Percentiles rank a stretch among this genome's conserved stretches.
Conservation (phyloP, 2,888 invertebrate genomes). For the Hypomecis punctinalis region DNA sequence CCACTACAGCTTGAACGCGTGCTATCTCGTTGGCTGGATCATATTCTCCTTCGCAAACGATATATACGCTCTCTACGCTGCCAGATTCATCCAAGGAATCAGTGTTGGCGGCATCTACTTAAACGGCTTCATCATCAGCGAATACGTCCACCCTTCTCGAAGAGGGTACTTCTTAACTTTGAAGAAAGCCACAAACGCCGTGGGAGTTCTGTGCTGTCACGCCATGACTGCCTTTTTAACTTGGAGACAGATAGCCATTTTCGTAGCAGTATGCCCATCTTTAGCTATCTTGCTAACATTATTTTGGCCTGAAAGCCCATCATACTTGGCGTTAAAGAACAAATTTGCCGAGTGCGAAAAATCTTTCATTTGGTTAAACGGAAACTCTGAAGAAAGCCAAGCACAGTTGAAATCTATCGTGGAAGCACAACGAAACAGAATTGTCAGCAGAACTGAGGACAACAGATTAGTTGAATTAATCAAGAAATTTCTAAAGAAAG, state of each 20-base stretch:
- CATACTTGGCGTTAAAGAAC: constrained; percentile 55
- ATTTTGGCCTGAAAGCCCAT: constrained; percentile 61
- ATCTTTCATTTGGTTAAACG: constrained; percentile 54
- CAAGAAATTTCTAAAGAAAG: constrained; percentile 44
- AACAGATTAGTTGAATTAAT: constrained; percentile 24
- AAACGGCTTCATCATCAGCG: constrained; percentile 49
- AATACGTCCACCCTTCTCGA: constrained; percentile 53
- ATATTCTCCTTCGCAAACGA: constrained; percentile 49
- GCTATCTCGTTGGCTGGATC: constrained; percentile 50
- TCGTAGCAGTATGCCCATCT: constrained; percentile 39
- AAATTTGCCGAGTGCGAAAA: constrained; percentile 52
- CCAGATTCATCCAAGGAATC: constrained; percentile 55
- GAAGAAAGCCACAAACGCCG: constrained; percentile 46
- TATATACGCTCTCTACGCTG: constrained; percentile 47
- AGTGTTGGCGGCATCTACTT: constrained; percentile 50
- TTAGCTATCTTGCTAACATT: constrained; percentile 44
- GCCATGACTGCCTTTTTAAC: constrained; percentile 43
- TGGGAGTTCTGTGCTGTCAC: constrained; percentile 55
- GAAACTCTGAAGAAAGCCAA: constrained; percentile 42
- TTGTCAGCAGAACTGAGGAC: constrained; percentile 3
- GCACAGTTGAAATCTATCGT: constrained; percentile 53
- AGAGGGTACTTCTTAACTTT: constrained; percentile 56
- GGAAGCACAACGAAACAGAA: constrained; percentile 35
- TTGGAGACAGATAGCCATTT: constrained; percentile 55
- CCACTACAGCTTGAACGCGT: constrained; percentile 41